Evolutionary conservation across 2,888 invertebrate species (phyloP).

Genomic region (Callyntrura sp.): DNA sequence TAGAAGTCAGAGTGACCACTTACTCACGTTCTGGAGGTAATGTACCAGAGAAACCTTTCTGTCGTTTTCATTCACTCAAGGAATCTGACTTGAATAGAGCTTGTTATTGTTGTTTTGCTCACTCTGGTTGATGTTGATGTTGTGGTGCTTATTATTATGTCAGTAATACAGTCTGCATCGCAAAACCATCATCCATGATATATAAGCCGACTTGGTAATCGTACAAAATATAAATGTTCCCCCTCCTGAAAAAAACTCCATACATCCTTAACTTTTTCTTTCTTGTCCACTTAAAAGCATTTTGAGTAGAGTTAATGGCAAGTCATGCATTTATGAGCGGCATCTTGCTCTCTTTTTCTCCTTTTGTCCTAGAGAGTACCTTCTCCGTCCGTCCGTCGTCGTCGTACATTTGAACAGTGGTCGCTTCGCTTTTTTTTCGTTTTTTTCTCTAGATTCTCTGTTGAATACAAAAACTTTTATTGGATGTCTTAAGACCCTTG

Average conservation of each 20-base stretch:
- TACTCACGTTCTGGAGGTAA: constrained; percentile 64
- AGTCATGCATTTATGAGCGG: not conserved
- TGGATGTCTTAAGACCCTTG: not conserved
- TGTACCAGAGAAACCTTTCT: constrained; percentile 62
- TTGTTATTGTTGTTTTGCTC: not conserved
- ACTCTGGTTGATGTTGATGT: not conserved
- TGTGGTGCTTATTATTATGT: constrained; percentile 14
- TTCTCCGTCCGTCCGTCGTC: too few relatives aligned
- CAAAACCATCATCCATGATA: constrained; percentile 1
- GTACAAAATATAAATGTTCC: constrained; percentile 20
- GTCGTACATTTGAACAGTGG: not conserved
- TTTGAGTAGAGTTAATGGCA: not conserved
- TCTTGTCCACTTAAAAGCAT: not conserved
- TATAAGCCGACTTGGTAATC: not conserved
- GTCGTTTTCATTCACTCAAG: constrained; percentile 52
- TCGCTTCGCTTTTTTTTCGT: not conserved
- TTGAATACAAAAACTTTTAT: not conserved
- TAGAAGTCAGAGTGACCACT: constrained; percentile 60
- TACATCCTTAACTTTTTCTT: not conserved
- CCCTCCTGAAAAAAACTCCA: not conserved
- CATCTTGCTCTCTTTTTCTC: not conserved
- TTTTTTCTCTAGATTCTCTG: not conserved
- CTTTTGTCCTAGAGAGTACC: not conserved
- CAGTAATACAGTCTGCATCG: constrained; percentile 14
- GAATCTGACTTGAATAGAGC: not conserved